Conservation (phyloP, 2,113 vertebrate species). For the Pygoscelis adeliae region DNA sequence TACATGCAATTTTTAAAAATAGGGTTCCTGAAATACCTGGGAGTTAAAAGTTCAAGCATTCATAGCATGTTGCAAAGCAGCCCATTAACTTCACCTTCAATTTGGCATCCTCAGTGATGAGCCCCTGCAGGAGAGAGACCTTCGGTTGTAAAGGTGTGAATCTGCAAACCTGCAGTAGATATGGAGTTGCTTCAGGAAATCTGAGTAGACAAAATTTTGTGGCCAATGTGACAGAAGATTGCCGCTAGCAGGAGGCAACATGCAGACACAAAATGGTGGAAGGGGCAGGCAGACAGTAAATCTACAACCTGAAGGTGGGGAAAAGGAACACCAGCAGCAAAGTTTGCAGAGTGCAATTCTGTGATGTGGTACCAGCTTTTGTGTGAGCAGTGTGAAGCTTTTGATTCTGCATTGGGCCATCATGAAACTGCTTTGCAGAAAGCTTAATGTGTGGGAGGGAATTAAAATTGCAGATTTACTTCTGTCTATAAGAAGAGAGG, state of each 20-base stretch:
- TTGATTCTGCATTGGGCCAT: background rate
- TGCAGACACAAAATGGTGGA: background rate
- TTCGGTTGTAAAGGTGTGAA: background rate
- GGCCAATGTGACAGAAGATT: background rate
- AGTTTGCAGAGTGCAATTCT: background rate
- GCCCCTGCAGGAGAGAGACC: background rate
- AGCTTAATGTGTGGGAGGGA: background rate
- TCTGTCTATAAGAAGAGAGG: background rate
- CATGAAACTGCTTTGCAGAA: background rate
- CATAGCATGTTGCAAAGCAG: background rate
- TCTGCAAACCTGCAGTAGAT: background rate
- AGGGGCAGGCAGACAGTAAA: background rate
- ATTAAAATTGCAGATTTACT: background rate
- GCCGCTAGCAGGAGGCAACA: background rate
- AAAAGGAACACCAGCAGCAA: background rate
- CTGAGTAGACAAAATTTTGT: background rate
- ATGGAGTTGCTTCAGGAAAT: background rate
- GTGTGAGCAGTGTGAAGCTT: background rate
- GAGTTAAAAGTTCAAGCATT: background rate
- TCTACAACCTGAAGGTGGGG: background rate
- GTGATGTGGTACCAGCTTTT: background rate
- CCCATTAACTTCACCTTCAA: background rate
- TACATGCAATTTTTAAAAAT: background rate
- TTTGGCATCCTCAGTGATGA: background rate
- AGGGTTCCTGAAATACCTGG: background rate